These are phyloP conservation scores for Epizoanthus fatuus DNA, from an alignment of 92 coral and sea anemone genomes.

Conservation along the genomic window DNA sequence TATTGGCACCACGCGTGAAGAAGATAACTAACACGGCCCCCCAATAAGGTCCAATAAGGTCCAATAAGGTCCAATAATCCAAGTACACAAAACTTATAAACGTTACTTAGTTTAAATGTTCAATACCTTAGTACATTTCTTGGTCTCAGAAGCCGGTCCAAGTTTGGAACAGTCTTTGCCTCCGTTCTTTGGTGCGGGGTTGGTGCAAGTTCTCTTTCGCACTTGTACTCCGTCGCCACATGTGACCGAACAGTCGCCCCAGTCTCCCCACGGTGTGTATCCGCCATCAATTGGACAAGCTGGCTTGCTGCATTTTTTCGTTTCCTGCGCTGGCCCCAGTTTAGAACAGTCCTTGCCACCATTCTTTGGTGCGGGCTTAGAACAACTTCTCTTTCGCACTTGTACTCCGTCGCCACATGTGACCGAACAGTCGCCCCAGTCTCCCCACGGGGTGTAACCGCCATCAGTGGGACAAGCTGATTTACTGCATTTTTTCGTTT, in stretches of 20 bases:
- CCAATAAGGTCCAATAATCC: too few relatives aligned
- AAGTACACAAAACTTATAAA: too few relatives aligned
- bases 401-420: conserved; percentile 24
- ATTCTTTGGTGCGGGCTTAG: conserved; percentile 2
- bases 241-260: conserved; percentile 31
- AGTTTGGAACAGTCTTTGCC: conserved; percentile 13
- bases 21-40: too few relatives aligned
- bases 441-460: conserved; percentile 18
- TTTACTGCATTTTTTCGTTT: conserved; percentile 7
- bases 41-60: too few relatives aligned
- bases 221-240: conserved; percentile 14
- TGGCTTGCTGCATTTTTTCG: conserved; percentile 6
- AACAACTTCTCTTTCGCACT: background rate
- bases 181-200: conserved; percentile 14
- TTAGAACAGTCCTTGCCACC: conserved; percentile 15
- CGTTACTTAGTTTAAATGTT: too few relatives aligned
- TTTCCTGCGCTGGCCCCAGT: background rate
- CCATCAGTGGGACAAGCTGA: conserved; percentile 24
- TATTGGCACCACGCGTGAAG: too few relatives aligned
- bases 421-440: conserved; percentile 31
- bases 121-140: background rate
- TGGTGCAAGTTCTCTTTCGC: conserved; percentile 6
- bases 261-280: conserved; percentile 17
- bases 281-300: conserved; percentile 26
- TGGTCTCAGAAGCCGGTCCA: background rate